Conservation (phyloP, 2,113 vertebrate genomes). For the Dascyllus trimaculatus region DNA sequence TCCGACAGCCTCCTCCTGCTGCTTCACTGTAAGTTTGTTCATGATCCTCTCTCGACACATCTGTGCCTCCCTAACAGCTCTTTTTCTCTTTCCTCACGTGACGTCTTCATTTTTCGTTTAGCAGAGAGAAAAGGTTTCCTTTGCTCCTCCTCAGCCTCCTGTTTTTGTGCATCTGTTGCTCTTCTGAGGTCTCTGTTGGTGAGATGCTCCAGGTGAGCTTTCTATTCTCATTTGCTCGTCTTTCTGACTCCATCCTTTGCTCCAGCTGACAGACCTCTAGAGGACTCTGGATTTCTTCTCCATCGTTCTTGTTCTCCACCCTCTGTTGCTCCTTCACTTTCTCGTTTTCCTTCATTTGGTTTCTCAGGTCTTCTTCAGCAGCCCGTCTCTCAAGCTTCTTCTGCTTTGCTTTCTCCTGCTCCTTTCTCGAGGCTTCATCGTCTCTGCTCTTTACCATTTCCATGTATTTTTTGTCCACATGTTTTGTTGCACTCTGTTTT, state of each 20-base stretch:
- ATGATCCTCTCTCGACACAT: conserved; percentile 82
- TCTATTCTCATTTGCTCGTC: conserved; percentile 80
- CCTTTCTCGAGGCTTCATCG: conserved; percentile 81
- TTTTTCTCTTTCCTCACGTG: conserved; percentile 88
- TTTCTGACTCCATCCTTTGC: conserved; percentile 78
- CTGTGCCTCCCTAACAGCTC: conserved; percentile 88
- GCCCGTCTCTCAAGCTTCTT: conserved; percentile 75
- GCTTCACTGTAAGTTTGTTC: conserved; percentile 75
- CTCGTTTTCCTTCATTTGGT: conserved; percentile 89
- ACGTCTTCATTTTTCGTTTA: conserved; percentile 87
- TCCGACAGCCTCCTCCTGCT: conserved; percentile 70
- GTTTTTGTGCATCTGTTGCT: conserved; percentile 85
- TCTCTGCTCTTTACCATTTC: conserved; percentile 67
- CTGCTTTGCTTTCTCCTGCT: conserved; percentile 84
- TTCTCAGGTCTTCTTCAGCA: conserved; percentile 84
- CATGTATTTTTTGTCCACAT: conserved; percentile 77
- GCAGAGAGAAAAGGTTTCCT: conserved; percentile 84
- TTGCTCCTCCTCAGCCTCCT: conserved; percentile 87
- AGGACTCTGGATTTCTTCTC: conserved; percentile 82
- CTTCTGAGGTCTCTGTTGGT: conserved; percentile 85
- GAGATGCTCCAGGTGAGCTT: conserved; percentile 86
- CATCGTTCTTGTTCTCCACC: conserved; percentile 81
- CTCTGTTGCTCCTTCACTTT: conserved; percentile 78
- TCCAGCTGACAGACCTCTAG: conserved; percentile 81
- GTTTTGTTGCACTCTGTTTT: conserved; percentile 76